phyloP scores from a whole-genome alignment of 2,888 invertebrate species.

The Liodrosophila aerea region DNA sequence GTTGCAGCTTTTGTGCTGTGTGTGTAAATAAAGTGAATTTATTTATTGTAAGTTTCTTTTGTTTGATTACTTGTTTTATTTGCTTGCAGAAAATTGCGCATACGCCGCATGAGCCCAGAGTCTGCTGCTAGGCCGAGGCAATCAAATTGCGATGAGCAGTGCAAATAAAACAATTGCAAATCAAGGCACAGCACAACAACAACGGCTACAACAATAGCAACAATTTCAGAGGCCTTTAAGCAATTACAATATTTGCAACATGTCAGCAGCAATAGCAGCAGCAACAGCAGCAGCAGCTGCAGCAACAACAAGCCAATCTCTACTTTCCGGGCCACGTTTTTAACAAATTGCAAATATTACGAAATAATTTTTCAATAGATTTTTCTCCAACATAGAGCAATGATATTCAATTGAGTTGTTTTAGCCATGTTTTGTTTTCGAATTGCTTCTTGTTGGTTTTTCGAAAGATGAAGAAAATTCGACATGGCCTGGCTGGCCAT shows the following conservation, averaged over 20 bases:
- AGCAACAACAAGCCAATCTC: constrained; percentile 18
- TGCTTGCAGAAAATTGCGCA: constrained; percentile 44
- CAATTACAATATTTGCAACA: constrained; percentile 67
- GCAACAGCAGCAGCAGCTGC: constrained; percentile 12
- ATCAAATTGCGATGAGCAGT: constrained; percentile 51
- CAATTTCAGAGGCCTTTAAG: constrained; percentile 45
- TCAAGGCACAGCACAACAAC: too few relatives aligned
- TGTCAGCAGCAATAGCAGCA: constrained; percentile 38
- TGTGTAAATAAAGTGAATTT: constrained; percentile 43
- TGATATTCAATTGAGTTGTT: constrained; percentile 69
- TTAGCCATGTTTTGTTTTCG: constrained; percentile 17
- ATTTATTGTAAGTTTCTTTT: constrained; percentile 6
- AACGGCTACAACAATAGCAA: constrained; percentile 15
- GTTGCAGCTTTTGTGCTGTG: constrained; percentile 5
- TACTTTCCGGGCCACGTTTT: constrained; percentile 62
- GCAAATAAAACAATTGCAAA: constrained; percentile 46
- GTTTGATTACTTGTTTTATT: constrained; percentile 3
- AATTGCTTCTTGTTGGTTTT: constrained; percentile 8
- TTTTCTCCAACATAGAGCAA: constrained; percentile 35
- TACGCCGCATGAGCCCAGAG: constrained; percentile 36
- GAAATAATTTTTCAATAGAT: constrained; percentile 65
- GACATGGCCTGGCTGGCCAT: constrained; percentile 34
- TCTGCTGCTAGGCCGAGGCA: constrained; percentile 11
- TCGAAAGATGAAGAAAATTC: constrained; percentile 24
- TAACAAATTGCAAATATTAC: constrained; percentile 68